Evolutionary conservation across 2,113 vertebrate species (phyloP), one percentile per base, ranked within the genome.

Genomic region (Pogonocichla stellata): DNA sequence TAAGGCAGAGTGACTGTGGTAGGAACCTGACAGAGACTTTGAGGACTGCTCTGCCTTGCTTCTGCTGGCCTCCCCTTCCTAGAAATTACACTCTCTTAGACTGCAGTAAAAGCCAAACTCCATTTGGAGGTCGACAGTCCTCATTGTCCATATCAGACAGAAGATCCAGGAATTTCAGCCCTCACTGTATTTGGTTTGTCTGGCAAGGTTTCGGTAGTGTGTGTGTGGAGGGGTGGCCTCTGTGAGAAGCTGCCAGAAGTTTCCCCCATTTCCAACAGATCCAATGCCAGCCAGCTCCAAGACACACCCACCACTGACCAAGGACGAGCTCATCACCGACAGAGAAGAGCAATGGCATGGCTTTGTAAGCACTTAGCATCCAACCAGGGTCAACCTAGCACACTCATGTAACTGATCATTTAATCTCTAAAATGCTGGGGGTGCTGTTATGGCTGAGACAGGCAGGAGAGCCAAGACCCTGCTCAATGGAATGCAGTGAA

Each of bases 271-370:
- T 66, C 34, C 10, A 11, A 42, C 4, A 64, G 29, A 48, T 48
- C 34, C 75, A 42, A n/a, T 19, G 23, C 23, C 56, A 80, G 50
- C 8, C 0, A 0, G 45, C n/a, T 81, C 33, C 47, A 56, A 50
- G 51, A 48, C 2, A 5, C 24, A 66, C 40, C 12, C 9, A 14
- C 7, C 5, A 5, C n/a, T 38, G 45, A 34, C 31, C 64, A 43
- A 38, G 26, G 51, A 57, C 0, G 0, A 71, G 38, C 9, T 51
- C 28, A 61, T 20, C 34, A 40, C 28, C 0, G 0, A 42, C 4
- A 20, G 25, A 64, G 24, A 25, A 42, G 42, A 83, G 48, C 6
- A 50, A 53, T 9, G 29, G 48, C 73, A 38, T 0, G 0, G 34
- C 33, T 75, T 24, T 80, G 45, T 45, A 54, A 61, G 33, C 62